Conservation (phyloP, 1,140 invertebrate species). For the Cepaea nemoralis region DNA sequence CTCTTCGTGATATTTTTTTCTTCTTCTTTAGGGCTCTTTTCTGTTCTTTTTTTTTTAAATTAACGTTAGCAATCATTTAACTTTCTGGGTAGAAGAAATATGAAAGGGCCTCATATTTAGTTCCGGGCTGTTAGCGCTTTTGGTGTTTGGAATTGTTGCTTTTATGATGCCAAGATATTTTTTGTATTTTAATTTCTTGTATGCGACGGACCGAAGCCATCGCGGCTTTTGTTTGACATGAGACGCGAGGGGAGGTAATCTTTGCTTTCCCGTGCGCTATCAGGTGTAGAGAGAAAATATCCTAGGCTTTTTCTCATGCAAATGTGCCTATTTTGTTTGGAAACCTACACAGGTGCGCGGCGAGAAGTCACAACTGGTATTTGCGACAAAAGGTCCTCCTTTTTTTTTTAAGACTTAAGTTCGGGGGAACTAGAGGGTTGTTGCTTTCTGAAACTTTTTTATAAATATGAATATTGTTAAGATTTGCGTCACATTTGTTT, state of each 20-base stretch:
- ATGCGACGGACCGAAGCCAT: not conserved
- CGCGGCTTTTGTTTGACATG: not conserved
- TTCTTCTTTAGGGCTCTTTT: no score
- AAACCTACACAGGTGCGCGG: not conserved
- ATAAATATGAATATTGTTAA: no score
- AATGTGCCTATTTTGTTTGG: not conserved
- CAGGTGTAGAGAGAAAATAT: no score
- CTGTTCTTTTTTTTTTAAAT: not conserved
- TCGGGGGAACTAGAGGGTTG: no score
- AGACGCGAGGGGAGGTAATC: no score
- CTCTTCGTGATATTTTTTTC: not conserved
- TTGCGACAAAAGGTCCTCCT: no score
- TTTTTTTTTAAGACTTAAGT: no score
- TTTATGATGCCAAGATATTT: not conserved
- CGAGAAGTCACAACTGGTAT: no score
- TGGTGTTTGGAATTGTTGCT: not conserved
- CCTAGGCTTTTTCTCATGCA: not conserved
- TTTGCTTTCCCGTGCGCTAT: no score
- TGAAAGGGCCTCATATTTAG: not conserved
- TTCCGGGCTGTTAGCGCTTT: not conserved
- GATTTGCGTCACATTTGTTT: no score
- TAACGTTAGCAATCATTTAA: not conserved
- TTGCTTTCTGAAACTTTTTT: no score
- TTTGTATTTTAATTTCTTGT: no score
- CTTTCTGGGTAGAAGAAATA: not conserved